Percentiles rank a stretch among this genome's conserved stretches.
Evolutionary conservation across 2,888 invertebrate genomes (phyloP).

Genomic region (Cantharis rustica): DNA sequence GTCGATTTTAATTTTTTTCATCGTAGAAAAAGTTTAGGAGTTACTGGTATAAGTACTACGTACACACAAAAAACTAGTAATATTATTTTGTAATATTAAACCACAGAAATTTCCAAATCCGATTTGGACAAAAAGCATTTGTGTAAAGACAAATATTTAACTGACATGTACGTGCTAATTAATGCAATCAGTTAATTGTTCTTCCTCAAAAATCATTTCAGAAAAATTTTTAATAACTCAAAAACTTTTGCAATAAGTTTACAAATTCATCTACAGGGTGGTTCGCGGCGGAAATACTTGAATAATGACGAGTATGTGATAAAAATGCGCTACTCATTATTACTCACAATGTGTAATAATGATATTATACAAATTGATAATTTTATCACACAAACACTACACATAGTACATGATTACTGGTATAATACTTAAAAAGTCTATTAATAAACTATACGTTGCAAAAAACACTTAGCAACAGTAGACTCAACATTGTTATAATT

Average conservation of each 20-base stretch:
- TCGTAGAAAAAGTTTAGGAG: not conserved
- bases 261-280: not conserved
- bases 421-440: not conserved
- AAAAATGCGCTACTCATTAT: not conserved
- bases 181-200: not conserved
- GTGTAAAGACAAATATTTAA: not conserved
- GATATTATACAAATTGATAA: not conserved
- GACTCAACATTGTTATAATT: slow-evolving; percentile 1
- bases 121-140: not conserved
- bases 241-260: not conserved
- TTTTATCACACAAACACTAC: not conserved
- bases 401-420: not conserved
- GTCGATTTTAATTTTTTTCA: no score
- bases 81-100: not conserved
- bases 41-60: not conserved
- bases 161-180: not conserved
- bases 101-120: not conserved
- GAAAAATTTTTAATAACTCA: not conserved
- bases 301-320: not conserved
- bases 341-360: not conserved
- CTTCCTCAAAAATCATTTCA: not conserved
- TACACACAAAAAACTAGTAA: not conserved
- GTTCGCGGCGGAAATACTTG: not conserved
- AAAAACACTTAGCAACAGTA: not conserved
- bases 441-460: not conserved